Evolutionary conservation across 2,888 invertebrate species (phyloP).

Genomic region (Carabus problematicus): DNA sequence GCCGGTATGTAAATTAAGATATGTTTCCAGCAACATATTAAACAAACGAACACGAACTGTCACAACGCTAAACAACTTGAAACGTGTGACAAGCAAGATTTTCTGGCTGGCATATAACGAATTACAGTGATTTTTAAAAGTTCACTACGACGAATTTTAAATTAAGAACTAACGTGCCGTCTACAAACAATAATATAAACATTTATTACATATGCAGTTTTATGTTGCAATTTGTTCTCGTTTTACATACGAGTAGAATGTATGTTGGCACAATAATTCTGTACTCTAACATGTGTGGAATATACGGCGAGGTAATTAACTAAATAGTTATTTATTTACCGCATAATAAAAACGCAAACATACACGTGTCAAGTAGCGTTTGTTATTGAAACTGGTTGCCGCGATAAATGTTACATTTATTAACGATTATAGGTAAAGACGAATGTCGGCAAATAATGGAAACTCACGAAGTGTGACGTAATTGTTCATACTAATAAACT

Average conservation of each 20-base stretch:
- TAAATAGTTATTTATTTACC: too few relatives aligned
- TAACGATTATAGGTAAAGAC: too few relatives aligned
- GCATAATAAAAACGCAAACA: too few relatives aligned
- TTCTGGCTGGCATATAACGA: constrained; percentile 29
- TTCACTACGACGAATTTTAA: constrained; percentile 36
- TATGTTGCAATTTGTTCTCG: constrained; percentile 34
- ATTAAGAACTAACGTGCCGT: constrained; percentile 37
- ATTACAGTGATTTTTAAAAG: constrained; percentile 38
- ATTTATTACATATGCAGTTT: constrained; percentile 37
- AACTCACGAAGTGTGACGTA: constrained; percentile 33
- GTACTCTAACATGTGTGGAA: too few relatives aligned
- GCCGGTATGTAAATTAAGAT: constrained; percentile 38
- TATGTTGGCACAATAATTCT: not conserved
- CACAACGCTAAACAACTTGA: constrained; percentile 25
- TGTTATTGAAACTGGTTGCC: too few relatives aligned
- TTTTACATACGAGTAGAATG: not conserved
- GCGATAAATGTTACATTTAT: too few relatives aligned
- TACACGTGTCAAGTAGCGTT: too few relatives aligned
- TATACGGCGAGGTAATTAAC: too few relatives aligned
- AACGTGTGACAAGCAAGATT: constrained; percentile 34
- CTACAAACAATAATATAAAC: constrained; percentile 28
- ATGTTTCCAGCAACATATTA: constrained; percentile 35
- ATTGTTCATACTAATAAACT: constrained; percentile 35
- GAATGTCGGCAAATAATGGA: not conserved
- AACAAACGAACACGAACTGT: constrained; percentile 10